Evolutionary conservation across 2,797 vertebrate species (phyloP), one percentile per base, ranked within the genome.

Genomic region (Microhierax caerulescens): DNA sequence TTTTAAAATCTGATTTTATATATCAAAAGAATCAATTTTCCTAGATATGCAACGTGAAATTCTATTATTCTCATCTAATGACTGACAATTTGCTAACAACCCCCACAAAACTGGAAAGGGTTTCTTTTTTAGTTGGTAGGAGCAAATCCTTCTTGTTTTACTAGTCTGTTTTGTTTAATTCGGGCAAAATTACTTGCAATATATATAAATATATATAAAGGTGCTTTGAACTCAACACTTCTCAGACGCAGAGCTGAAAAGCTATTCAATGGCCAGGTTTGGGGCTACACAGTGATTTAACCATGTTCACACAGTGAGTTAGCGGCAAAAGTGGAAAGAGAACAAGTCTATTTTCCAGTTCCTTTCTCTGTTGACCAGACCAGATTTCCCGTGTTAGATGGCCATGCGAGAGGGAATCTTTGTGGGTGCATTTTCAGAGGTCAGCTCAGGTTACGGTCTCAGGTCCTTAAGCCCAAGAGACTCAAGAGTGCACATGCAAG

Each of bases 401-500:
- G 64, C 5, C 36, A 5, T 4, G 3, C 60, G 28, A 2, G n/a
- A 36, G 59, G 30, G 2, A 5, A 78, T 47, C 64, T 51, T 1
- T 12, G 50, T 2, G 32, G 10, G 50, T 10, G 41, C 41, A 5
- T 4, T 48, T 61, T 3, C 79, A 67, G 48, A 28, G 88, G 53
- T 61, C 76, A 56, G 64, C 2, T 19, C 53, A 32, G 65, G 68
- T 48, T 20, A n/a, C 3, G 32, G 65, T 2, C 13, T 4, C 36
- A 25, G 9, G 36, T 48, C 47, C 30, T 57, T 13, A 48, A 77
- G 47, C n/a, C 48, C 28, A 15, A 37, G 41, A 51, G 77, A 56
- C 22, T 32, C 3, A 2, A 41, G 36, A 7, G 13, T 1, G 32
- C 2, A 1, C 0, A 0, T 30, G 11, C 20, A 53, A 86, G 21